Conservation (phyloP, 2,888 invertebrate species). For the Hypselothyrea guttata region DNA sequence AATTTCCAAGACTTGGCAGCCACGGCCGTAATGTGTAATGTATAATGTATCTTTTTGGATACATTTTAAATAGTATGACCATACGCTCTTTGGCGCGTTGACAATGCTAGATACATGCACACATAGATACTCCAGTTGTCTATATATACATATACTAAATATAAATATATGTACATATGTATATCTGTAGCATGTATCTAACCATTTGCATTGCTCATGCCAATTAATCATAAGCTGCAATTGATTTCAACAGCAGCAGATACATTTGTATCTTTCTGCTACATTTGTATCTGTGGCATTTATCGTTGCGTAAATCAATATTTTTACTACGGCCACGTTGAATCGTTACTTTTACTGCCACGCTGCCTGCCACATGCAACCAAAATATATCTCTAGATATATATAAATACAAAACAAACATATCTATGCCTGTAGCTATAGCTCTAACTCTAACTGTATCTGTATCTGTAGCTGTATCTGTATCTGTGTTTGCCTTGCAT, state of each 20-base stretch:
- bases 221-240: conserved; percentile 73
- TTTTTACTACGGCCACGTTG: conserved; percentile 38
- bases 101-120: conserved; percentile 45
- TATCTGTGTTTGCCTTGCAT: conserved; percentile 14
- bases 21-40: conserved; percentile 67
- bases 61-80: conserved; percentile 67
- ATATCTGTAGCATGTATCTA: conserved; percentile 15
- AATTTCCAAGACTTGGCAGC: conserved; percentile 77
- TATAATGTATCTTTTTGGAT: conserved; percentile 63
- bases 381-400: conserved; percentile 3
- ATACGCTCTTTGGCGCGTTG: conserved; percentile 64
- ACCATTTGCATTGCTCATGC: conserved; percentile 64
- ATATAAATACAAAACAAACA: conserved; percentile 1
- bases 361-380: conserved; percentile 15
- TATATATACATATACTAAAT: conserved; percentile 6
- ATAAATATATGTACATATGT: conserved; percentile 1
- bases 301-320: conserved; percentile 63
- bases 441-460: conserved; percentile 16
- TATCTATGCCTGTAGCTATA: conserved; percentile 14
- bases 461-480: conserved; percentile 40
- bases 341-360: conserved; percentile 20
- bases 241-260: conserved; percentile 62
- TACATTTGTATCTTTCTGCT: conserved; percentile 35
- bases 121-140: conserved; percentile 7
- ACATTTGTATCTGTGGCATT: conserved; percentile 43